A percentile compares a stretch with the other conserved stretches of the same genome.
These are phyloP conservation scores for Archocentrus centrarchus DNA, from an alignment of 2,113 vertebrate genomes.

Conservation along the genomic window DNA sequence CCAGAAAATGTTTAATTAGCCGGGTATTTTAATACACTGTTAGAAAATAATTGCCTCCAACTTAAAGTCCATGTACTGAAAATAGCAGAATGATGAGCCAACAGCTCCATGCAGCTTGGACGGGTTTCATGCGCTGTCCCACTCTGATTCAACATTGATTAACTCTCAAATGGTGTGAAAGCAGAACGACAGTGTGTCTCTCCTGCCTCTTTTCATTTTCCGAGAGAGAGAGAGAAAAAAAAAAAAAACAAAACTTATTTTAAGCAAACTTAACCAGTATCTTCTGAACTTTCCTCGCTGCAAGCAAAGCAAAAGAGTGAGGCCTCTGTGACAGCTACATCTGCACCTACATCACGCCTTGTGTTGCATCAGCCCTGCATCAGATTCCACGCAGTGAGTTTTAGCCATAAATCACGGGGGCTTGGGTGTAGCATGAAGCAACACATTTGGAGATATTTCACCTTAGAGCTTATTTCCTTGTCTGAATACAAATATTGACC, in stretches of 20 bases:
- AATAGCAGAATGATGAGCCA: constrained; percentile 62
- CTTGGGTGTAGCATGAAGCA: constrained; percentile 50
- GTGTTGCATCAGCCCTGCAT: constrained; percentile 39
- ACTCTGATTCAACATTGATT: constrained; percentile 59
- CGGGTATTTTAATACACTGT: constrained; percentile 38
- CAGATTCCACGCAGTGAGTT: constrained; percentile 17
- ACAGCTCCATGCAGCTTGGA: constrained; percentile 51
- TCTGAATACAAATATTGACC: constrained; percentile 44
- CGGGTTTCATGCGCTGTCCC: constrained; percentile 26
- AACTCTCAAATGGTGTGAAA: constrained; percentile 56
- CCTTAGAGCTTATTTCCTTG: background rate
- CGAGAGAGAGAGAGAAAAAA: background rate
- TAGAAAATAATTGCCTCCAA: constrained; percentile 38
- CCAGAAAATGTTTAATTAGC: constrained; percentile 53
- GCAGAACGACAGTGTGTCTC: constrained; percentile 15
- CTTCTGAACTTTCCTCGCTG: constrained; percentile 7
- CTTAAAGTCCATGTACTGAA: constrained; percentile 37
- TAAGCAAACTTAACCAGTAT: background rate
- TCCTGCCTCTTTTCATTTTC: background rate
- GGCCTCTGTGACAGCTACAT: constrained; percentile 30
- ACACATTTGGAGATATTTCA: constrained; percentile 33
- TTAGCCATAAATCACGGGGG: constrained; percentile 24
- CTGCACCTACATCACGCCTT: constrained; percentile 33
- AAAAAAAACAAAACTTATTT: background rate
- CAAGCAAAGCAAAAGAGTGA: constrained; percentile 9